A percentile compares a stretch with the other conserved stretches of the same genome.
These are phyloP conservation scores for Troilus luridus DNA, from an alignment of 2,888 invertebrate species.

Conservation along the genomic window DNA sequence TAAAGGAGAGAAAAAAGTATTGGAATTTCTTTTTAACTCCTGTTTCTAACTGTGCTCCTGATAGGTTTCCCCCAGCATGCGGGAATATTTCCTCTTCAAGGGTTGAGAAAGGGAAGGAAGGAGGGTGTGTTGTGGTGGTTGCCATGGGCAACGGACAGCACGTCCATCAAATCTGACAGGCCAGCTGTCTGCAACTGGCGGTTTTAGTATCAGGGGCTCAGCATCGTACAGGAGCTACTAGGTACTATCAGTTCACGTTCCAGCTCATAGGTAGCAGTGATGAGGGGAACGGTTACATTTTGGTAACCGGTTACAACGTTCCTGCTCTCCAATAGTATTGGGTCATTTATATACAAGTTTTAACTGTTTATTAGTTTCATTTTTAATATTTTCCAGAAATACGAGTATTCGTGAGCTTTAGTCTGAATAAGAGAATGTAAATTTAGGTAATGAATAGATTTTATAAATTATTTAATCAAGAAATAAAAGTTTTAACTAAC, in stretches of 20 bases:
- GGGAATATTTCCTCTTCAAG: constrained; percentile 62
- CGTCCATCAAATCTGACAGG: constrained; percentile 64
- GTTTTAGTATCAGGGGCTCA: constrained; percentile 31
- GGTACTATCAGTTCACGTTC: not conserved
- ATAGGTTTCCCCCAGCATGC: constrained; percentile 61
- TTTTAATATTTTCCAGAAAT: too few relatives aligned
- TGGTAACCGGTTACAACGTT: not conserved
- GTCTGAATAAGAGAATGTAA: too few relatives aligned
- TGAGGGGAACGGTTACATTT: not conserved
- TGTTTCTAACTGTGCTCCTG: constrained; percentile 53
- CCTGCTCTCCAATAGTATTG: not conserved
- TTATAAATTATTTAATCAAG: too few relatives aligned
- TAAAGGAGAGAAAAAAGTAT: not conserved
- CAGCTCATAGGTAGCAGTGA: not conserved
- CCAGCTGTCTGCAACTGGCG: constrained; percentile 52
- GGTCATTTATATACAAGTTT: too few relatives aligned
- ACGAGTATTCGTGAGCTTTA: too few relatives aligned
- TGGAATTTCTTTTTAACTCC: constrained; percentile 25
- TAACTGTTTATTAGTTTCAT: too few relatives aligned
- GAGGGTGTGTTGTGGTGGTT: not conserved
- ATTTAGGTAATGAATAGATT: too few relatives aligned
- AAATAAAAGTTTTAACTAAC: too few relatives aligned
- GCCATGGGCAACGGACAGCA: not conserved
- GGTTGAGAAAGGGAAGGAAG: constrained; percentile 35
- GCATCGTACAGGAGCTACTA: not conserved